Percentiles rank a stretch among this genome's conserved stretches.
Conservation (phyloP, 2,797 vertebrate species). For the Tapirus indicus region DNA sequence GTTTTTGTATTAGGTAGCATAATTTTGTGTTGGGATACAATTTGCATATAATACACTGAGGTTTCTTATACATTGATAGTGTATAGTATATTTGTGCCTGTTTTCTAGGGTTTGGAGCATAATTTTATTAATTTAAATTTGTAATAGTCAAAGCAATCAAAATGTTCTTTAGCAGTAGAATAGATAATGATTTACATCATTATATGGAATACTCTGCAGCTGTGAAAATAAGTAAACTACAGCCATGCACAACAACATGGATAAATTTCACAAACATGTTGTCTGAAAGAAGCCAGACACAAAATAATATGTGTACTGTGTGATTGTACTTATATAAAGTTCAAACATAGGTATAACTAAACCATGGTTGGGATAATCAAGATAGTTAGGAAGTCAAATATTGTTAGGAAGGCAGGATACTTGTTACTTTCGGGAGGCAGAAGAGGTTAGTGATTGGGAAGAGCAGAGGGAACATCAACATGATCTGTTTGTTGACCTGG, state of each 20-base stretch:
- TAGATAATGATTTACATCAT: slow-evolving; percentile 6
- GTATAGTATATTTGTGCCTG: not conserved
- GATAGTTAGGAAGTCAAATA: not conserved
- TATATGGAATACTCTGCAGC: not conserved
- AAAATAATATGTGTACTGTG: not conserved
- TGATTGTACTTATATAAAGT: not conserved
- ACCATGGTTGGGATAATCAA: not conserved
- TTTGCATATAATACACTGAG: not conserved
- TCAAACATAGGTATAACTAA: not conserved
- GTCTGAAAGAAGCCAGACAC: not conserved
- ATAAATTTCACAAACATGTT: not conserved
- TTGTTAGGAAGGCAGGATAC: not conserved
- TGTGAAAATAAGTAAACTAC: not conserved
- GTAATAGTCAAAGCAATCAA: slow-evolving; percentile 16
- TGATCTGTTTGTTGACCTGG: not conserved
- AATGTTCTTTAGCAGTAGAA: not conserved
- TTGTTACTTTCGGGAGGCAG: not conserved
- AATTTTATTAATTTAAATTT: slow-evolving; percentile 60
- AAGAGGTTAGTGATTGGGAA: not conserved
- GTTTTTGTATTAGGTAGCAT: slow-evolving; percentile 37
- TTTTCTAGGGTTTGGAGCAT: slow-evolving; percentile 51
- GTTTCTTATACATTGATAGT: not conserved
- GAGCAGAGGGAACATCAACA: not conserved
- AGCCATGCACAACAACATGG: not conserved
- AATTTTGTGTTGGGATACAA: slow-evolving; percentile 52